phyloP scores from a whole-genome alignment of 2,888 invertebrate genomes.

The Limnephilus auricula region DNA sequence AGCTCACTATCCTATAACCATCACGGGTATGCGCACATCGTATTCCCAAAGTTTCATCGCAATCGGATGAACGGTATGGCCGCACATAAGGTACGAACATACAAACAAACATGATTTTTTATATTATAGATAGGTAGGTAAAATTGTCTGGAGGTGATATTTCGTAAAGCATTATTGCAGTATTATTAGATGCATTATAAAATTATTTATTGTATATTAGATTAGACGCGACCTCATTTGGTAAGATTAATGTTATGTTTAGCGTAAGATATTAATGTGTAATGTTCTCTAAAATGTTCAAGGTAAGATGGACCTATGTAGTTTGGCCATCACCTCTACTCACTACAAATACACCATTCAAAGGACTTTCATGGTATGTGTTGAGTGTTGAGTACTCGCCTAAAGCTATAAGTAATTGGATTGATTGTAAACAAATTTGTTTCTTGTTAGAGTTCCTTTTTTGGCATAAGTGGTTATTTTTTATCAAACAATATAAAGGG shows the following conservation, averaged over 20 bases:
- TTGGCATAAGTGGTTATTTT: not conserved
- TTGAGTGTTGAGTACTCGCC: not conserved
- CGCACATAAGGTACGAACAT: no score
- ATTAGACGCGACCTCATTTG: not conserved
- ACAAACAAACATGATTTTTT: no score
- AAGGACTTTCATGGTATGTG: not conserved
- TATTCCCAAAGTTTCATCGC: no score
- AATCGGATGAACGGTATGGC: no score
- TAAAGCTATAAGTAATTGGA: not conserved
- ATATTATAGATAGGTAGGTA: no score
- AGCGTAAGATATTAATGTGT: not conserved
- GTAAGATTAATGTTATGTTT: conserved; percentile 3
- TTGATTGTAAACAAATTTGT: not conserved
- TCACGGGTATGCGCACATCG: no score
- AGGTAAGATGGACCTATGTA: not conserved
- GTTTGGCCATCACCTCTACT: conserved; percentile 28
- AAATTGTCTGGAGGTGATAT: not conserved
- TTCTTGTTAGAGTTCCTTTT: not conserved
- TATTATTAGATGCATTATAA: not conserved
- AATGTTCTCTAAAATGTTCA: conserved; percentile 11
- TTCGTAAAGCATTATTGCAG: not conserved
- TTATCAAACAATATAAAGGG: not conserved
- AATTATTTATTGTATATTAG: not conserved
- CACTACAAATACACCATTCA: not conserved
- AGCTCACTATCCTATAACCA: no score